Evolutionary conservation across 2,797 vertebrate genomes (phyloP).

Genomic region (Hephaestus fuliginosus): DNA sequence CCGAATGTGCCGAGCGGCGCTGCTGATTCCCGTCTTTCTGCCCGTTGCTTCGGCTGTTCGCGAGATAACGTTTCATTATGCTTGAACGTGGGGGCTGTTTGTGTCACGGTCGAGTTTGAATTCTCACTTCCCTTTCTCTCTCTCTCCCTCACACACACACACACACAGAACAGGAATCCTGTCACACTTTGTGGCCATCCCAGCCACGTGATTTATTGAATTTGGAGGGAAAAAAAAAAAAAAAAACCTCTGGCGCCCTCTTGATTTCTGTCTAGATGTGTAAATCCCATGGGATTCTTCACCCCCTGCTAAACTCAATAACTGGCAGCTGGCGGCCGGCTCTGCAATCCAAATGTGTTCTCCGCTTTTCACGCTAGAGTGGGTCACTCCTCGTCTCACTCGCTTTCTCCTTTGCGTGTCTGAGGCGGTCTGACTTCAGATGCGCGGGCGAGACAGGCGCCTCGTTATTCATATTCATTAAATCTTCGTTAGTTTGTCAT

Average conservation of each 20-base stretch:
- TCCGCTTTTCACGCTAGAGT: constrained; percentile 48
- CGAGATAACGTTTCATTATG: constrained; percentile 32
- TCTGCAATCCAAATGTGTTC: constrained; percentile 61
- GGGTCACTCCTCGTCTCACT: constrained; percentile 34
- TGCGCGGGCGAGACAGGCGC: constrained; percentile 6
- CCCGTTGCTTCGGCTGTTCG: constrained; percentile 1
- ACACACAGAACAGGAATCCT: constrained; percentile 22
- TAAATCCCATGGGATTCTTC: constrained; percentile 68
- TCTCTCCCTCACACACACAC: constrained; percentile 1
- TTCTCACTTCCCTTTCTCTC: constrained; percentile 10
- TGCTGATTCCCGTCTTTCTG: constrained; percentile 39
- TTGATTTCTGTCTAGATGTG: constrained; percentile 69
- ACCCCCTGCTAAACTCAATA: constrained; percentile 68
- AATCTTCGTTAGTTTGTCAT: constrained; percentile 1
- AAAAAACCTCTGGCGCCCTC: constrained; percentile 56
- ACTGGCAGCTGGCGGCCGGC: constrained; percentile 57
- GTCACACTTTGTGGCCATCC: constrained; percentile 48
- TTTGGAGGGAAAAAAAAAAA: constrained; percentile 49
- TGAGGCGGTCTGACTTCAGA: constrained; percentile 19
- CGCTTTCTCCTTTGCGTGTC: constrained; percentile 27
- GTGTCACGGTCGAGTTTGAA: constrained; percentile 22
- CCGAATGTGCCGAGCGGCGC: constrained; percentile 6
- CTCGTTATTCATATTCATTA: constrained; percentile 13
- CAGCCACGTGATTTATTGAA: constrained; percentile 67
- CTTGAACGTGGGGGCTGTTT: constrained; percentile 29